A percentile compares a stretch with the other conserved stretches of the same genome.
Evolutionary conservation across 2,113 vertebrate genomes (phyloP).

Genomic region (Echinops telfairi): DNA sequence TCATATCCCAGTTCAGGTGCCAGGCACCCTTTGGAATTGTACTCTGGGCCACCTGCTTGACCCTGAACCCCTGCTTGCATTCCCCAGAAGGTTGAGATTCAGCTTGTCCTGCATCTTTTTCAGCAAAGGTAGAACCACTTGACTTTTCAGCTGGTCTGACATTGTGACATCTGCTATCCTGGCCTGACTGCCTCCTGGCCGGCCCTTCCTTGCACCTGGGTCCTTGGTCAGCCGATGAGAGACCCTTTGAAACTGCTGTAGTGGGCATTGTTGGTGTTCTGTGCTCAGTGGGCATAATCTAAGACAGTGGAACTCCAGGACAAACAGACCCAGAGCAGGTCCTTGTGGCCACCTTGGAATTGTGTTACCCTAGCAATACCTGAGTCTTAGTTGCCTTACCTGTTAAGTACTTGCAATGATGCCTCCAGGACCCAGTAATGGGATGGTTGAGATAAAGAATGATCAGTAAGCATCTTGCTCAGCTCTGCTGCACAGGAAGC

Average conservation of each 20-base stretch:
- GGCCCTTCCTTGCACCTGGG: not conserved
- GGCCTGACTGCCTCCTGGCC: fast-evolving
- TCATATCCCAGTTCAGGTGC: not conserved
- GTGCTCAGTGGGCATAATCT: not conserved
- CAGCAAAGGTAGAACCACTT: not conserved
- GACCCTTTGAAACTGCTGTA: fast-evolving
- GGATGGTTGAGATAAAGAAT: not conserved
- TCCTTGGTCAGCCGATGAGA: not conserved
- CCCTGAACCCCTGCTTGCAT: not conserved
- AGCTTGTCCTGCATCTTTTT: not conserved
- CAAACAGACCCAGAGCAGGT: not conserved
- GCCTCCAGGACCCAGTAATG: no score
- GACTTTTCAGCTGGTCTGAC: not conserved
- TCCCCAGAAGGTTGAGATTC: no score
- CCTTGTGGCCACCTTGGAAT: not conserved
- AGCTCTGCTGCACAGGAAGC: not conserved
- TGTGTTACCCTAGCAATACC: not conserved
- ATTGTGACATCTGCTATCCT: fast-evolving
- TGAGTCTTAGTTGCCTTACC: not conserved
- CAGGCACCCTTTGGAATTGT: not conserved
- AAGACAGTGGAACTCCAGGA: not conserved
- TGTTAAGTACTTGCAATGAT: not conserved
- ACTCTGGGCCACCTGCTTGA: not conserved
- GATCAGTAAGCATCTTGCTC: no score
- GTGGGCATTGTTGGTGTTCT: fast-evolving